Evolutionary conservation across 1,140 invertebrate species (phyloP), one percentile per base, ranked within the genome.

Genomic region (Magallana angulata): DNA sequence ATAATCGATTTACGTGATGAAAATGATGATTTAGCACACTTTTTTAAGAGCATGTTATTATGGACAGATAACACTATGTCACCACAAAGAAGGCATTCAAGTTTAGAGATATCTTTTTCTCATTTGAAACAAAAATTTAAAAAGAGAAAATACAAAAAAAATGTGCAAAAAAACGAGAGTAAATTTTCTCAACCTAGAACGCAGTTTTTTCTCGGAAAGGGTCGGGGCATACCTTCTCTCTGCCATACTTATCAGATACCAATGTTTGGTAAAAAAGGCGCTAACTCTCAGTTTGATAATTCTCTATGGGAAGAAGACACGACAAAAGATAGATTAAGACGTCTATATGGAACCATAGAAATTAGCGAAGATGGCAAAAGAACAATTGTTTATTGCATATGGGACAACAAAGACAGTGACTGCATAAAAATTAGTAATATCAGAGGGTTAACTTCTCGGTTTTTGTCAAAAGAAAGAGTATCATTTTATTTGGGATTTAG

Each of bases 401-500:
- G 24, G 24, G 6, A 80, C 11, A 88, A 85, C 82, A 85, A 85
- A 16, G 16, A 60, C 11, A 8, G 71, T 16, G 16, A 59, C 12
- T 7, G 1, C 11, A 85, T 88, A 64, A 76, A 84, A 85, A 88
- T 88, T n/a, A 71, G 68, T 57, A 85, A 88, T 57, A 80, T 85
- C 11, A 60, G 84, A 16, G 84, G 84, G 0, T 60, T 14, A 7
- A 68, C 59, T 11, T 62, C 82, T 7, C 24, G 58, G 56, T 71
- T 82, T 24, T n/a, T 18, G 18, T 85, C 84, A 7, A 76, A 88
- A 9, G 87, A 85, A 24, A 16, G 57, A 30, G 88, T 88, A 18
- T 57, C 81, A 7, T 88, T 88, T 71, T 88, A 82, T 57, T 48
- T 88, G 18, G 88, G 88, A 18, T 88, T 88, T 80, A 86, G 88